Percentiles rank a stretch among this genome's conserved stretches.
Conservation (phyloP, 35 echinoderm and acorn worm species). For the Apostichopus parvimensis region DNA sequence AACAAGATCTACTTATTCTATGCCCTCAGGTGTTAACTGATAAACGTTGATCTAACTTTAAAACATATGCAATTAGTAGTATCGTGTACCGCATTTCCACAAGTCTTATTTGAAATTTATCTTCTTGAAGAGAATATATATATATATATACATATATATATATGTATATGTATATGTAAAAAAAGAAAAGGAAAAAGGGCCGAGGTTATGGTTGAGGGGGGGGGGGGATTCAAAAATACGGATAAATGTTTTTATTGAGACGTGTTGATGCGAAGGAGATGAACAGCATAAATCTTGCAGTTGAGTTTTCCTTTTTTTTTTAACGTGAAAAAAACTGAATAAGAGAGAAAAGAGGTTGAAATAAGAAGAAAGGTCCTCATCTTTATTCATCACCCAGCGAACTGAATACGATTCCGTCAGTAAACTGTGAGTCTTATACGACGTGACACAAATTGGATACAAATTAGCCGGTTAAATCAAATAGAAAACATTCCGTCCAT, state of each 20-base stretch:
- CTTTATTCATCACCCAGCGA: conserved; percentile 1
- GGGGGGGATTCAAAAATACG: conserved; percentile 1
- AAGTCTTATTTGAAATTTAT: conserved; percentile 40
- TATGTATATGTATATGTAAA: background rate
- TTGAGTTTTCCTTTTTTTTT: background rate
- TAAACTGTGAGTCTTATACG: too few species aligned
- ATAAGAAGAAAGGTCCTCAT: background rate
- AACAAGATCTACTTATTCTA: conserved; percentile 43
- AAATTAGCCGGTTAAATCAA: too few species aligned
- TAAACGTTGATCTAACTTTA: conserved; percentile 50
- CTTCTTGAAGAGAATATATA: background rate
- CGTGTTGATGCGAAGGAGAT: background rate
- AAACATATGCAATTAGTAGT: conserved; percentile 53
- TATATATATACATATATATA: background rate
- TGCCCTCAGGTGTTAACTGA: conserved; percentile 26
- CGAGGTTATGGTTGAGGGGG: conserved; percentile 1
- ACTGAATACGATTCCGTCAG: background rate
- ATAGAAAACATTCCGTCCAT: too few species aligned
- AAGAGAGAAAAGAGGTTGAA: background rate
- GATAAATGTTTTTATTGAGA: conserved; percentile 44
- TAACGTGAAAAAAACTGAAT: too few species aligned
- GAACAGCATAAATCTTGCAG: conserved; percentile 13
- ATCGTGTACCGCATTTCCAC: conserved; percentile 50
- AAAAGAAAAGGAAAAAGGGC: conserved; percentile 9
- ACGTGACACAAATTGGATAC: too few species aligned